These are phyloP conservation scores for Anomalospiza imberbis DNA, from an alignment of 2,797 vertebrate genomes.

Conservation along the genomic window DNA sequence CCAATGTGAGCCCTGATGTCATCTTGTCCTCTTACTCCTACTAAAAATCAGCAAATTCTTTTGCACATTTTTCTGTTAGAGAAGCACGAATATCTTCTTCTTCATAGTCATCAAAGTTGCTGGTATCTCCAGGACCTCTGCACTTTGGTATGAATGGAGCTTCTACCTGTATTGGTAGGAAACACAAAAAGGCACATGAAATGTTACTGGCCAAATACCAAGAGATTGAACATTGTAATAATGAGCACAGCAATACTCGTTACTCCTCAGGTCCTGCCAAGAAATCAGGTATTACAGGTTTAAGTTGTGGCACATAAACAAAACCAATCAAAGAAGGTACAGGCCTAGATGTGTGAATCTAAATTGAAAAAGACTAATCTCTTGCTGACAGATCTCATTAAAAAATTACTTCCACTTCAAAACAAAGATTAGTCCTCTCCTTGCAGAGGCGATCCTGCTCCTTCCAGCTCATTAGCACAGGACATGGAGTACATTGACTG, in stretches of 20 bases:
- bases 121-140: slow-evolving; percentile 98
- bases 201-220: background rate
- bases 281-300: background rate
- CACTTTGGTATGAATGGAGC: slow-evolving; percentile 99
- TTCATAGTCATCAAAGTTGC: slow-evolving; percentile 99
- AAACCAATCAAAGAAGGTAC: background rate
- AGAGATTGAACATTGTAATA: background rate
- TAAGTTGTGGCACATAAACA: background rate
- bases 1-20: slow-evolving; percentile 86
- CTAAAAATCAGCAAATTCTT: slow-evolving; percentile 99
- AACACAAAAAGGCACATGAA: background rate
- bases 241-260: background rate
- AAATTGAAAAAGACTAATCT: background rate
- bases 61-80: slow-evolving; percentile 97
- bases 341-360: background rate
- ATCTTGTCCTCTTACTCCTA: slow-evolving; percentile 76
- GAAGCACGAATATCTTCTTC: slow-evolving; percentile 97
- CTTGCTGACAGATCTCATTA: background rate
- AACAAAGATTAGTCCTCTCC: background rate
- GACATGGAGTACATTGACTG: rapidly evolving
- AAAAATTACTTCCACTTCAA: background rate
- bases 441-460: background rate
- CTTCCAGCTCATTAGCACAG: background rate
- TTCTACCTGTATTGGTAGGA: slow-evolving; percentile 81
- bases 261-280: background rate